phyloP scores from a whole-genome alignment of 2,888 invertebrate genomes.

The Erannis defoliaria region DNA sequence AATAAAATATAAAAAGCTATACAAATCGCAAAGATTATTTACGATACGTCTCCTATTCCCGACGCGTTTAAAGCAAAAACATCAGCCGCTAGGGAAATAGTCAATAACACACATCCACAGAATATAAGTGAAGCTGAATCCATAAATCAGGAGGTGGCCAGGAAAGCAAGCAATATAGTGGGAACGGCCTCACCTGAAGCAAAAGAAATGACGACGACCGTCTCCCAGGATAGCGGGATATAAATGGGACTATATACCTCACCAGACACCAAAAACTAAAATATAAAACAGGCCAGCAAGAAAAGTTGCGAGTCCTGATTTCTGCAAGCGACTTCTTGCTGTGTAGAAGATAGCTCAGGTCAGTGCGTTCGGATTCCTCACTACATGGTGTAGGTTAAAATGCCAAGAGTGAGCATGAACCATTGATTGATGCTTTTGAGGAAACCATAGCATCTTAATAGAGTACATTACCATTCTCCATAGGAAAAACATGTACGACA shows the following conservation, averaged over 20 bases:
- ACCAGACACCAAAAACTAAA: constrained; percentile 35
- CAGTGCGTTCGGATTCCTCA: too few relatives aligned
- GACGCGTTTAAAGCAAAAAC: constrained; percentile 58
- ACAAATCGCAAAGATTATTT: constrained; percentile 52
- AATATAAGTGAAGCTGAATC: constrained; percentile 54
- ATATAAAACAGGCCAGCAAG: neutral
- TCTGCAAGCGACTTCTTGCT: neutral
- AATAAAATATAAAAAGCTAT: constrained; percentile 53
- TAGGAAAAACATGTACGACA: too few relatives aligned
- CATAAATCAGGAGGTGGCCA: constrained; percentile 66
- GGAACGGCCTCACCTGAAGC: constrained; percentile 62
- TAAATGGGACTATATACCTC: constrained; percentile 54
- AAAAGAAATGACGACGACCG: constrained; percentile 58
- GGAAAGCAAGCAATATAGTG: constrained; percentile 53
- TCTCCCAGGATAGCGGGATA: constrained; percentile 58
- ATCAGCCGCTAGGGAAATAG: constrained; percentile 52
- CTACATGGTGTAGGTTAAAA: too few relatives aligned
- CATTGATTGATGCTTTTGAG: too few relatives aligned
- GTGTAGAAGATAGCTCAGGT: neutral
- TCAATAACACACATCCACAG: constrained; percentile 58
- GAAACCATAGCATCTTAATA: too few relatives aligned
- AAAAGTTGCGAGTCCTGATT: neutral
- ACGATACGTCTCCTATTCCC: constrained; percentile 49
- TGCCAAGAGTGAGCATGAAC: too few relatives aligned
- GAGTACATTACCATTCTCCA: too few relatives aligned